phyloP scores from a whole-genome alignment of 2,113 vertebrate genomes.

The Grallaria varia region DNA sequence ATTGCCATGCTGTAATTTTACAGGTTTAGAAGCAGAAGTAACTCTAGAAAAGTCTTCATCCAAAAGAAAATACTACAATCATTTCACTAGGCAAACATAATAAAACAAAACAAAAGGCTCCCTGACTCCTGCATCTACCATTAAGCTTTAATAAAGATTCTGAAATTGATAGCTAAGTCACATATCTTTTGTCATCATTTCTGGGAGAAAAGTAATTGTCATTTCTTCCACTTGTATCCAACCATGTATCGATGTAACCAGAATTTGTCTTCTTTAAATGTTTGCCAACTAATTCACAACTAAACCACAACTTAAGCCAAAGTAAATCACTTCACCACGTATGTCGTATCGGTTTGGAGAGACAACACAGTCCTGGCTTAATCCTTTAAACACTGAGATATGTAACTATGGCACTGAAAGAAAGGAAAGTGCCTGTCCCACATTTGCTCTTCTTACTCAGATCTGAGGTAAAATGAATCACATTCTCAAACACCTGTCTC shows the following conservation, averaged over 20 bases:
- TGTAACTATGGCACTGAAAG: neutral
- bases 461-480: neutral
- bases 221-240: constrained; percentile 3
- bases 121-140: neutral
- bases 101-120: neutral
- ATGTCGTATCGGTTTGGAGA: constrained; percentile 36
- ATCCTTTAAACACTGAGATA: constrained; percentile 17
- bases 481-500: neutral
- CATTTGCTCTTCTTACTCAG: constrained; percentile 1
- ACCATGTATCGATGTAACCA: neutral
- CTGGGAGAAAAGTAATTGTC: neutral
- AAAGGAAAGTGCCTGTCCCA: neutral
- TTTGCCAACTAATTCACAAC: constrained; percentile 10
- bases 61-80: neutral
- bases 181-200: neutral
- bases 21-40: neutral
- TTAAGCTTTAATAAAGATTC: constrained; percentile 13
- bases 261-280: neutral
- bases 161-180: neutral
- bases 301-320: constrained; percentile 25
- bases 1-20: neutral
- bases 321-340: constrained; percentile 34
- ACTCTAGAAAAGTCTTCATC: neutral
- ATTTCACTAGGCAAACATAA: neutral
- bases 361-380: constrained; percentile 19